A percentile compares a stretch with the other conserved stretches of the same genome.
Evolutionary conservation across 1,140 invertebrate species (phyloP).

Genomic region (Thereuonema tuberculata): DNA sequence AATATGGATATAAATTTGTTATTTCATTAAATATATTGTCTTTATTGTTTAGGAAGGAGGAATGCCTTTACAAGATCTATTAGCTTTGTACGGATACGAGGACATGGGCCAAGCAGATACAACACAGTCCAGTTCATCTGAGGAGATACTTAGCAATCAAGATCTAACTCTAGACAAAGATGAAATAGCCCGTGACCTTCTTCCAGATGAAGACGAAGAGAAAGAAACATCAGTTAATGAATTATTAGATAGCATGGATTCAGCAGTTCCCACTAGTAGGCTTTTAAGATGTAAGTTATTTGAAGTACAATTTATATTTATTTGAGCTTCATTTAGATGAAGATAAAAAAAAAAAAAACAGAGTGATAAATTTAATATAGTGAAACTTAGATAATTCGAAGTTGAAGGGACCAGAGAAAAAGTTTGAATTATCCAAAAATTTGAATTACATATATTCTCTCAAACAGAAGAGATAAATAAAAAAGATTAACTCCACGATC

Average conservation of each 20-base stretch:
- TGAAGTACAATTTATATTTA: background rate
- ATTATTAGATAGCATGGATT: conserved; percentile 27
- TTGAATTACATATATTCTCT: no score
- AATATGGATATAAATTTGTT: no score
- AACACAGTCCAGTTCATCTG: conserved; percentile 37
- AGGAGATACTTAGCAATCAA: conserved; percentile 37
- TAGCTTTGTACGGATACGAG: conserved; percentile 63
- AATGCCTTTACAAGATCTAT: conserved; percentile 84
- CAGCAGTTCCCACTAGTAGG: conserved; percentile 24
- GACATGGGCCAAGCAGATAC: conserved; percentile 36
- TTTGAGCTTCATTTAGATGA: background rate
- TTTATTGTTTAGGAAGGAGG: conserved; percentile 48
- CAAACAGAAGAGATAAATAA: no score
- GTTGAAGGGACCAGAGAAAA: no score
- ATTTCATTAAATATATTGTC: no score
- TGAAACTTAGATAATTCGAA: no score
- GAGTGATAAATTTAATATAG: no score
- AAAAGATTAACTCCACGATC: no score
- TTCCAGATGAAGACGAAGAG: conserved; percentile 26
- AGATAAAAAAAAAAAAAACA: background rate
- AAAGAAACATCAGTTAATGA: conserved; percentile 28
- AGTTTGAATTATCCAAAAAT: no score
- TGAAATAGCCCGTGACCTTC: conserved; percentile 30
- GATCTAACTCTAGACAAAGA: conserved; percentile 39
- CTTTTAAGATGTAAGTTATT: conserved; percentile 36